Evolutionary conservation across 2,888 invertebrate species (phyloP), one percentile per base, ranked within the genome.

Genomic region (Lumbricus terrestris): DNA sequence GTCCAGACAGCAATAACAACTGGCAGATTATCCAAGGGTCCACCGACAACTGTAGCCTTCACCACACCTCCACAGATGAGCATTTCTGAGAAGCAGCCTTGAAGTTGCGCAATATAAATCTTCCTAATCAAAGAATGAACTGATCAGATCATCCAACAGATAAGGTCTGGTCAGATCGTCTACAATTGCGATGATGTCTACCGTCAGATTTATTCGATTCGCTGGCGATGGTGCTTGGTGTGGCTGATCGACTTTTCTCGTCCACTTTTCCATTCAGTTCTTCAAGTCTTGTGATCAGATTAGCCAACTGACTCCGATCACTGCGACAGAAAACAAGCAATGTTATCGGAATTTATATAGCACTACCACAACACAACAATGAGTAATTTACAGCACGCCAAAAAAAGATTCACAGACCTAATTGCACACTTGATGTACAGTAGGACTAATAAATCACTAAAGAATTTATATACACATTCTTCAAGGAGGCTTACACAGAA

Each of bases 241-340:
- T 89, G 20, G 88, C 89, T 23, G 91, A 91, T 29, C 91, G 88
- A 90, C 91, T 91, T 83, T 89, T 88, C 85, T 90, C 91, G 29
- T 92, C 92, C 92, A 96, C 96, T 91, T 96, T 96, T 93, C 96
- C 96, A 33, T 96, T 96, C 91, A 96, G 96, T 33, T 47, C 82
- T 82, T 92, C 82, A 40, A 93, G 91, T n/a, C 54, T 89, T 15
- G 90, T 96, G 94, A 98, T 97, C 69, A 98, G 96, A 94, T 96
- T 96, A 18, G 97, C 96, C 93, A 99, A 95, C 93, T 97, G 97
- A 92, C 97, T 97, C 92, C 97, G 95, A 95, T 96, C 96, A 95
- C 98, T 97, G 94, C 90, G 95, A 95, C 94, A 90, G 40, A 90
- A n/a, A 69, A n/a, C 29, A 69, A 69, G n/a, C 69, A 69, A 54